Conservation (phyloP, 2,113 vertebrate genomes). For the Myxocyprinus asiaticus region DNA sequence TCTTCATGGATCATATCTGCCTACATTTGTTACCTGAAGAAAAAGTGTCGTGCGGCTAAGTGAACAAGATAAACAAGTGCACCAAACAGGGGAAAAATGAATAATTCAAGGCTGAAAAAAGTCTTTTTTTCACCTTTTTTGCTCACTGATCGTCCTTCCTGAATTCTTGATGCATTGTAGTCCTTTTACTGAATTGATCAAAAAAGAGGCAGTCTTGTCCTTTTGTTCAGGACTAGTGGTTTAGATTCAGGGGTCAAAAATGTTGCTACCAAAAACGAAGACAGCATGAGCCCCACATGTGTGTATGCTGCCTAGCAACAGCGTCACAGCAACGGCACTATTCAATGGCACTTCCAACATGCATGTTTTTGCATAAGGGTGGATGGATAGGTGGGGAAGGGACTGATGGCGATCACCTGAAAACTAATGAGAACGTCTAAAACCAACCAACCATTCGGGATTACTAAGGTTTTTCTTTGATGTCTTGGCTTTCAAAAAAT, state of each 20-base stretch:
- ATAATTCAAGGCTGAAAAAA: neutral
- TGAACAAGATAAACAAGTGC: conserved; percentile 69
- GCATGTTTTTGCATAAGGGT: conserved; percentile 96
- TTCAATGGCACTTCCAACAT: conserved; percentile 97
- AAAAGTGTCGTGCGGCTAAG: conserved; percentile 62
- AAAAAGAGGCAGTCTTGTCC: conserved; percentile 51
- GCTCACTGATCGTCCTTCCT: conserved; percentile 45
- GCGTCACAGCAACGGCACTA: conserved; percentile 65
- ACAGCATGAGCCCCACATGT: neutral
- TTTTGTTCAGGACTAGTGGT: conserved; percentile 52
- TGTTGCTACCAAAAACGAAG: conserved; percentile 42
- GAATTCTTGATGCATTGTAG: conserved; percentile 47
- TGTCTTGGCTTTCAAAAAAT: conserved; percentile 28
- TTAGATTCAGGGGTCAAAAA: conserved; percentile 46
- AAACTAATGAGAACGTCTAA: too few species aligned
- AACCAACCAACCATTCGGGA: neutral
- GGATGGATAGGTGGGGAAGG: conserved; percentile 62
- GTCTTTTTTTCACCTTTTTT: conserved; percentile 40
- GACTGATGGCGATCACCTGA: too few species aligned
- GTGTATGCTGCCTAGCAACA: conserved; percentile 43
- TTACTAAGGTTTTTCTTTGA: conserved; percentile 50
- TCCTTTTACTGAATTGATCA: conserved; percentile 33
- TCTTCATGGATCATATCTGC: conserved; percentile 87
- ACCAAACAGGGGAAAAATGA: conserved; percentile 51
- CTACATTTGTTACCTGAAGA: conserved; percentile 79